Conservation (phyloP, 2,888 invertebrate species). For the Catocala nupta region DNA sequence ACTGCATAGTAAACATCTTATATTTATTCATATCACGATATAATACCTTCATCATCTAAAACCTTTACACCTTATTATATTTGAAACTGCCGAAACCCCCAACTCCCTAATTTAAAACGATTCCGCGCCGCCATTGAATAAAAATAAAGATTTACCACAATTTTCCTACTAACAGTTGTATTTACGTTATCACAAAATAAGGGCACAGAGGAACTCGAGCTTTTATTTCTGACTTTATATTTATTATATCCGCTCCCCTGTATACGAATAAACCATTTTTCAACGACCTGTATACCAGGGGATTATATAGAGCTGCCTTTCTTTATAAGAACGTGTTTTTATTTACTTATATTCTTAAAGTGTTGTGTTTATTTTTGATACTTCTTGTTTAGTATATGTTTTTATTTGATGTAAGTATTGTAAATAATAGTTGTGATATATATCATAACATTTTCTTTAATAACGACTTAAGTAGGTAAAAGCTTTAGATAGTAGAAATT, state of each 20-base stretch:
- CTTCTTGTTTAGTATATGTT: slow-evolving; percentile 27
- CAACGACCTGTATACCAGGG: slow-evolving; percentile 53
- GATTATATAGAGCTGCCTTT: slow-evolving; percentile 50
- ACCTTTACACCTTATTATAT: slow-evolving; percentile 19
- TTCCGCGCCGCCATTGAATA: slow-evolving; percentile 29
- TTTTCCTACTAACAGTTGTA: slow-evolving; percentile 48
- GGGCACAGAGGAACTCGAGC: slow-evolving; percentile 41
- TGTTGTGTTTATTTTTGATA: slow-evolving; percentile 34
- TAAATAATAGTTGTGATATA: neutral
- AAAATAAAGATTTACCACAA: slow-evolving; percentile 44
- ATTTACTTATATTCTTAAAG: slow-evolving; percentile 51
- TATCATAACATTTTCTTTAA: too few relatives aligned
- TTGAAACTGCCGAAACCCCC: slow-evolving; percentile 20
- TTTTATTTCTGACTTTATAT: slow-evolving; percentile 56
- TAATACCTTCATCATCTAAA: slow-evolving; percentile 5
- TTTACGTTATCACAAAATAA: slow-evolving; percentile 55
- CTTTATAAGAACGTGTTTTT: slow-evolving; percentile 36
- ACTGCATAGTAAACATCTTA: too few relatives aligned
- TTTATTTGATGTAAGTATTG: slow-evolving; percentile 14
- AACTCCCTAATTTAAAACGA: slow-evolving; percentile 21
- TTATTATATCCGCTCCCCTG: slow-evolving; percentile 63
- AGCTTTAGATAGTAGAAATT: too few relatives aligned
- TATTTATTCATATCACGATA: neutral
- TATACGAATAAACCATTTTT: slow-evolving; percentile 66
- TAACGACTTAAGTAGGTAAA: too few relatives aligned